Percentiles rank a stretch among this genome's conserved stretches.
Conservation (phyloP, 2,797 vertebrate species). For the Pseudochaenichthys georgianus region DNA sequence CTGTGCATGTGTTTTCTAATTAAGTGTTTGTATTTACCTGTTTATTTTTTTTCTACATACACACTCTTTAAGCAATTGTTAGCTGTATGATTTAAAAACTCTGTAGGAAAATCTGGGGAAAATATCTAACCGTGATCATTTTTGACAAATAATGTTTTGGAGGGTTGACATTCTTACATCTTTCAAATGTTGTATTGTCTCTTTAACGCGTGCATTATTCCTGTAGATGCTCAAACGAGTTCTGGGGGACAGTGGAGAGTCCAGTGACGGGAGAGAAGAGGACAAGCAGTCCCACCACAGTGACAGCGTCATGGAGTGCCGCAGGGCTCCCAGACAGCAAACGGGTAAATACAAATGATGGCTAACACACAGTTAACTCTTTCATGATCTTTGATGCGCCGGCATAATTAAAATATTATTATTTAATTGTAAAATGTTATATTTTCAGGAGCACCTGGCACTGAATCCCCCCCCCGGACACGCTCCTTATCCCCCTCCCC, state of each 20-base stretch:
- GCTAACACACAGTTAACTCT: background rate
- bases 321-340: slow-evolving; percentile 60
- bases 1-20: background rate
- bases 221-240: slow-evolving; percentile 92
- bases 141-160: no score
- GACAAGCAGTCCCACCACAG: slow-evolving; percentile 90
- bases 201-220: slow-evolving; percentile 1
- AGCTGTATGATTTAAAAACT: no score
- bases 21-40: background rate
- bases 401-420: accelerated
- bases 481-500: slow-evolving; percentile 87
- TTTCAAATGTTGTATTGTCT: background rate
- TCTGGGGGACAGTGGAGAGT: slow-evolving; percentile 78
- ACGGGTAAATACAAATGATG: slow-evolving; percentile 29
- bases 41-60: background rate
- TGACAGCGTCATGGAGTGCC: slow-evolving; percentile 87
- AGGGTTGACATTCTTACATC: no score
- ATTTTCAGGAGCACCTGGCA: slow-evolving; percentile 65
- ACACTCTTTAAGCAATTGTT: no score
- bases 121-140: no score
- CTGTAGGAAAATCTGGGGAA: no score
- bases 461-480: slow-evolving; percentile 64
- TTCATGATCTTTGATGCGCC: background rate
- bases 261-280: slow-evolving; percentile 78
- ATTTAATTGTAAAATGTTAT: background rate